These are phyloP conservation scores for Nemoura dubitans DNA, from an alignment of 2,888 invertebrate species.

Conservation along the genomic window DNA sequence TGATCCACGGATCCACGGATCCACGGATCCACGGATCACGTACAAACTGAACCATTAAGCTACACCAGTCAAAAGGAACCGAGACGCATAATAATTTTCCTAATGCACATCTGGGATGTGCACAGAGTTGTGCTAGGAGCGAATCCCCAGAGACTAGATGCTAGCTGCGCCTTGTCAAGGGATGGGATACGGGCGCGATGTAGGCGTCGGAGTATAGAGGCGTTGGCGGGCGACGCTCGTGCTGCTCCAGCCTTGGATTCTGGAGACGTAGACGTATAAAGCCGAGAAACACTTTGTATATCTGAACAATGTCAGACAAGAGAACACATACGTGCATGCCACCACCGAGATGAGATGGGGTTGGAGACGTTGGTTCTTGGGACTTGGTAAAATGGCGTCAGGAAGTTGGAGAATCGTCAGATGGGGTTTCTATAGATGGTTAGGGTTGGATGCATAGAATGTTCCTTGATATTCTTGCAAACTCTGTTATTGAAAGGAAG, in stretches of 20 bases:
- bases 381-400: neutral
- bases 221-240: neutral
- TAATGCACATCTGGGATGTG: conserved; percentile 48
- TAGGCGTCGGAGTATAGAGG: conserved; percentile 15
- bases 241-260: neutral
- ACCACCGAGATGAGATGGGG: neutral
- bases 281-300: conserved; percentile 28
- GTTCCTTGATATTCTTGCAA: too few relatives aligned
- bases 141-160: conserved; percentile 10
- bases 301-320: conserved; percentile 32
- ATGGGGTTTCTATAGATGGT: too few relatives aligned
- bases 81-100: conserved; percentile 50
- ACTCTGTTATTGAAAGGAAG: too few relatives aligned
- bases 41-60: conserved; percentile 31
- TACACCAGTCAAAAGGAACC: conserved; percentile 35
- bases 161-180: conserved; percentile 31
- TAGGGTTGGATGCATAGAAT: too few relatives aligned
- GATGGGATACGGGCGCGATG: conserved; percentile 9
- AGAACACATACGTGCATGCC: neutral
- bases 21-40: neutral
- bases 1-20: neutral
- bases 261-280: neutral
- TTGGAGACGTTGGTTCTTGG: too few relatives aligned
- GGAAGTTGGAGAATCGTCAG: neutral
- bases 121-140: conserved; percentile 30